Evolutionary conservation across 1,140 invertebrate genomes (phyloP).

Genomic region (Ruditapes philippinarum): DNA sequence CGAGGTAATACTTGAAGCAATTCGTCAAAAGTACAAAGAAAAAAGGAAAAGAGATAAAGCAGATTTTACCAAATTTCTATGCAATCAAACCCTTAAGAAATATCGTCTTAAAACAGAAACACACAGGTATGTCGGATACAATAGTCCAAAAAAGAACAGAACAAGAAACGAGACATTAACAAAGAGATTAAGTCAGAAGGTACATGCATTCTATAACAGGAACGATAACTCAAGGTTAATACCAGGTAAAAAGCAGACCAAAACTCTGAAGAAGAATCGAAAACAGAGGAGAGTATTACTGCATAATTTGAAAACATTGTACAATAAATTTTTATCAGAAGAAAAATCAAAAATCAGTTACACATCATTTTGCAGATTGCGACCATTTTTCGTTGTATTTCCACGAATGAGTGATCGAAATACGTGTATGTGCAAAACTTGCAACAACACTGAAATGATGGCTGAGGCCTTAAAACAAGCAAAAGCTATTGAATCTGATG

Average conservation of each 20-base stretch:
- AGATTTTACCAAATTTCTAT: conserved; percentile 19
- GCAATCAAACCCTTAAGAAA: conserved; percentile 21
- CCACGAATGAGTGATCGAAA: conserved; percentile 59
- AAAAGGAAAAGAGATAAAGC: conserved; percentile 30
- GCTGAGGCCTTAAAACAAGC: conserved; percentile 31
- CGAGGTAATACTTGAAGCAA: conserved; percentile 14
- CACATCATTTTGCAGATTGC: conserved; percentile 58
- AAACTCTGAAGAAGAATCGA: conserved; percentile 60
- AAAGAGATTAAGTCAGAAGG: not conserved
- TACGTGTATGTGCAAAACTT: conserved; percentile 66
- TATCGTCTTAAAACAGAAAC: conserved; percentile 25
- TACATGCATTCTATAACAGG: conserved; percentile 46
- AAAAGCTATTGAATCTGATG: conserved; percentile 7
- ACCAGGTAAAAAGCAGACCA: conserved; percentile 58
- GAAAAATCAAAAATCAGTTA: conserved; percentile 59
- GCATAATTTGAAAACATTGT: conserved; percentile 38
- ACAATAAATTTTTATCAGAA: conserved; percentile 66
- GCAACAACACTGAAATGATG: conserved; percentile 64
- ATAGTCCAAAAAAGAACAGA: not conserved
- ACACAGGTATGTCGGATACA: not conserved
- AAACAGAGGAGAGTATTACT: conserved; percentile 64
- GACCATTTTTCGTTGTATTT: conserved; percentile 66
- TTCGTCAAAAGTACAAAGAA: conserved; percentile 40
- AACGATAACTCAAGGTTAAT: conserved; percentile 62
- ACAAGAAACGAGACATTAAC: not conserved